These are phyloP conservation scores for Pherbina coryleti DNA, from an alignment of 2,888 invertebrate species.

Conservation along the genomic window DNA sequence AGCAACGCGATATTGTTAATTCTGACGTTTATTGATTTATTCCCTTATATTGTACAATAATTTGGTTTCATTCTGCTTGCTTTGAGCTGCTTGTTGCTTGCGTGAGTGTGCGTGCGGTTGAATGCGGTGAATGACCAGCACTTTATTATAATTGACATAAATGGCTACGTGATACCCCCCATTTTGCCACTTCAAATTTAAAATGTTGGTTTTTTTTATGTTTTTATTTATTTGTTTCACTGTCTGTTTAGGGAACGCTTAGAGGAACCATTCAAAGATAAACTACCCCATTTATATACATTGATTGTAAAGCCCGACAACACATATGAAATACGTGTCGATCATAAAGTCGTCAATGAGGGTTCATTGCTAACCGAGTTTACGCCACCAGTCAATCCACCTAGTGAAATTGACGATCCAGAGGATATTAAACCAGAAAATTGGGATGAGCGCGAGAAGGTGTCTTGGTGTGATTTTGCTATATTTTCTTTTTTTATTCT, in stretches of 20 bases:
- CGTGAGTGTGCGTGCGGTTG: background rate
- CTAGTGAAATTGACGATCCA: slow-evolving; percentile 93
- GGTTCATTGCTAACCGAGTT: slow-evolving; percentile 92
- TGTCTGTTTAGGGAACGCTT: slow-evolving; percentile 74
- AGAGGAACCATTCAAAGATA: slow-evolving; percentile 91
- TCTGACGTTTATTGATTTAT: slow-evolving; percentile 22
- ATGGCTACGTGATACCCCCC: background rate
- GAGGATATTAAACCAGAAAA: slow-evolving; percentile 86
- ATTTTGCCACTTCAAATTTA: background rate
- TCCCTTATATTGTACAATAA: background rate
- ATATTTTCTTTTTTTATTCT: background rate
- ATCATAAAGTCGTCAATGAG: slow-evolving; percentile 85
- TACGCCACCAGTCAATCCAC: slow-evolving; percentile 94
- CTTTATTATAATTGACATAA: slow-evolving; percentile 8
- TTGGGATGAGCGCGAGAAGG: slow-evolving; percentile 95
- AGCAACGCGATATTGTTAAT: background rate
- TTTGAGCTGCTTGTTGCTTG: background rate
- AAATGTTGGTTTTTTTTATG: background rate
- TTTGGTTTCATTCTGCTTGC: slow-evolving; percentile 31
- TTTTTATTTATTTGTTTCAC: background rate
- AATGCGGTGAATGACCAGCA: background rate
- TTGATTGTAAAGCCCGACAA: slow-evolving; percentile 84
- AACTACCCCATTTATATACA: slow-evolving; percentile 90
- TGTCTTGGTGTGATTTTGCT: slow-evolving; percentile 38
- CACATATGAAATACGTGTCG: slow-evolving; percentile 83